Base-by-base conservation (phyloP, 2,797 vertebrate species). In the Fundulus diaphanus region DNA sequence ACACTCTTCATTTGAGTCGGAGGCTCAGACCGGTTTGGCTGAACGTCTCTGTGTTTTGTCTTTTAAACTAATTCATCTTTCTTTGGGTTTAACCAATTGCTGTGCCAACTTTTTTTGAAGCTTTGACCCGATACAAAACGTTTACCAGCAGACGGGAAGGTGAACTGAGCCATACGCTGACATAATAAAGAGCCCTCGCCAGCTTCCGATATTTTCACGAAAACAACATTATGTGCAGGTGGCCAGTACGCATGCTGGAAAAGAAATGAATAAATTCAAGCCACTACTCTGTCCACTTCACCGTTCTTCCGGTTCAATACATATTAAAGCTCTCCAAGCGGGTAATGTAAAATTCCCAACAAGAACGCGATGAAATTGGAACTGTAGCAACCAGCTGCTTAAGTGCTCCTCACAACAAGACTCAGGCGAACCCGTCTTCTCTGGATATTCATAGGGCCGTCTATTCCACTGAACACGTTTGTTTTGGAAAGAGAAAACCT, bases 191-290 rank as follows among this genome's bases (percentile, higher is more conserved):
- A 66, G 24, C 5, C 12, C 20, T 37, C 18, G 35, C 31, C 33
- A 61, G 22, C 22, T 44, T 24, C 31, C 56, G 24, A 70, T 70
- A 76, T 76, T 70, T 52, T 72, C 7, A 44, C 31, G 18, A 70
- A 72, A 71, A 20, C 37, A 42, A 29, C 13, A 29, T 56, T n/a
- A 52, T 52, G 31, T 37, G 22, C 68, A 52, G 49, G 37, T 31
- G 37, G 15, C 27, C 37, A 5, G 22, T 35, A 35, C 40, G 24
- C 22, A 51, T 37, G 33, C 13, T 49, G 29, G 48, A 59, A n/a
- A 73, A 33, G 33, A 35, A 46, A n/a, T n/a, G 7, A 11, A 59
- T 27, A n/a, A 27, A 74, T 52, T 44, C 57, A 54, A 67, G 49
- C 49, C n/a, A 24, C 20, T 18, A 15, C 35, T 73, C 15, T 1